A percentile compares a stretch with the other conserved stretches of the same genome.
These are phyloP conservation scores for Lagopus leucura DNA, from an alignment of 2,113 vertebrate genomes.

Conservation along the genomic window DNA sequence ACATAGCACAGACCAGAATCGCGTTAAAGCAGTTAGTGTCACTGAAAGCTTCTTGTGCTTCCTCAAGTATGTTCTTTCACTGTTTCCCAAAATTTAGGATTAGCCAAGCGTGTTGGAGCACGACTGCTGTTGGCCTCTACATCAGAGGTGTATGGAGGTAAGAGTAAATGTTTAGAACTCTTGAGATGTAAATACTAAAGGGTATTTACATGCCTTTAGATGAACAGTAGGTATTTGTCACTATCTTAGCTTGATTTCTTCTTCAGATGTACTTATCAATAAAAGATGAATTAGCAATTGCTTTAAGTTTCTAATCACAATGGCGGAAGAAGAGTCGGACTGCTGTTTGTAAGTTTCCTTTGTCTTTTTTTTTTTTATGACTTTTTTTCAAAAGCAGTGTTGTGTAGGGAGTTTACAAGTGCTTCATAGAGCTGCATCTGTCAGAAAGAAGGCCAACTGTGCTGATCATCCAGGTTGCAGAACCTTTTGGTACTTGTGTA, in stretches of 20 bases:
- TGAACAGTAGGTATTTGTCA: background rate
- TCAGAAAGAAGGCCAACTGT: background rate
- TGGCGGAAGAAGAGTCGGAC: background rate
- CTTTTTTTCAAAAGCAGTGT: background rate
- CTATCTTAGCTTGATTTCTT: background rate
- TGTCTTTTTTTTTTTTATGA: background rate
- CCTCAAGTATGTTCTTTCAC: background rate
- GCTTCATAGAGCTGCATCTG: background rate
- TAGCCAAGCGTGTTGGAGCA: slow-evolving; percentile 96
- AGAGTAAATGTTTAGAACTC: slow-evolving; percentile 24
- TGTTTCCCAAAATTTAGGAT: slow-evolving; percentile 74
- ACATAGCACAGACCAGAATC: background rate
- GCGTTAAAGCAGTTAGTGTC: background rate
- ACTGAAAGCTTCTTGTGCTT: background rate
- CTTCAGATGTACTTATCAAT: background rate
- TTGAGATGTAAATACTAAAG: background rate
- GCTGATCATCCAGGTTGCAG: background rate
- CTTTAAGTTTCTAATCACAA: background rate
- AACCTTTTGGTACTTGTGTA: background rate
- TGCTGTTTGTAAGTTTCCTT: background rate
- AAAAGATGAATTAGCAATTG: background rate
- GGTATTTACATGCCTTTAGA: background rate
- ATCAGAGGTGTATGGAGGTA: slow-evolving; percentile 98
- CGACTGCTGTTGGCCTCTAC: slow-evolving; percentile 96
- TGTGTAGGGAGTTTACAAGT: background rate